Percentiles rank a stretch among this genome's conserved stretches.
phyloP scores from a whole-genome alignment of 64 coral and sea anemone genomes.

The Astreopora myriophthalma region DNA sequence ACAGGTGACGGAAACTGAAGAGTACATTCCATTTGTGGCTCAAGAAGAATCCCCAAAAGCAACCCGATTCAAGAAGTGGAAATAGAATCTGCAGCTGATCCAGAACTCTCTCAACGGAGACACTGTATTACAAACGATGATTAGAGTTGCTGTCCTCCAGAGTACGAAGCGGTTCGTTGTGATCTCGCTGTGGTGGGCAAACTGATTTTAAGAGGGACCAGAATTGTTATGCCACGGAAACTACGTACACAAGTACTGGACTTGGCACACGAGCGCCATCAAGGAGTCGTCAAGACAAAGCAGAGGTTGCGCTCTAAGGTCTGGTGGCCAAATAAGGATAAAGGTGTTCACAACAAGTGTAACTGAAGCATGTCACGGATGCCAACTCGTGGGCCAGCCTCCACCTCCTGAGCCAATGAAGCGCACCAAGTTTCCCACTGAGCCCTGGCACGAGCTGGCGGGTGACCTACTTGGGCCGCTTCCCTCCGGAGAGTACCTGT shows the following conservation, averaged over 20 bases:
- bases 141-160: conserved; percentile 2
- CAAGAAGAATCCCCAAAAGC: conserved; percentile 3
- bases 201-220: conserved; percentile 33
- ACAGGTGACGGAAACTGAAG: background rate
- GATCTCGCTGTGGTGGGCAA: conserved; percentile 25
- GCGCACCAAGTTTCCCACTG: background rate
- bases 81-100: conserved; percentile 12
- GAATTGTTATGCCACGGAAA: background rate
- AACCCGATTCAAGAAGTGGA: conserved; percentile 54
- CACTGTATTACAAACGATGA: background rate
- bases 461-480: background rate
- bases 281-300: background rate
- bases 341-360: background rate
- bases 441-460: background rate
- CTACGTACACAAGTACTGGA: background rate
- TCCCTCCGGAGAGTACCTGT: background rate
- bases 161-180: background rate
- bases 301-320: no score
- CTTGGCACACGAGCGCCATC: conserved; percentile 22
- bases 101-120: conserved; percentile 1
- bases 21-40: background rate
- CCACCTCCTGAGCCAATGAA: background rate
- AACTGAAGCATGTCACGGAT: background rate
- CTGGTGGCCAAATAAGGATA: no score
- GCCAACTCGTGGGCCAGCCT: background rate